Percentiles rank a stretch among this genome's conserved stretches.
Evolutionary conservation across 2,113 vertebrate genomes (phyloP).

Genomic region (Orycteropus afer): DNA sequence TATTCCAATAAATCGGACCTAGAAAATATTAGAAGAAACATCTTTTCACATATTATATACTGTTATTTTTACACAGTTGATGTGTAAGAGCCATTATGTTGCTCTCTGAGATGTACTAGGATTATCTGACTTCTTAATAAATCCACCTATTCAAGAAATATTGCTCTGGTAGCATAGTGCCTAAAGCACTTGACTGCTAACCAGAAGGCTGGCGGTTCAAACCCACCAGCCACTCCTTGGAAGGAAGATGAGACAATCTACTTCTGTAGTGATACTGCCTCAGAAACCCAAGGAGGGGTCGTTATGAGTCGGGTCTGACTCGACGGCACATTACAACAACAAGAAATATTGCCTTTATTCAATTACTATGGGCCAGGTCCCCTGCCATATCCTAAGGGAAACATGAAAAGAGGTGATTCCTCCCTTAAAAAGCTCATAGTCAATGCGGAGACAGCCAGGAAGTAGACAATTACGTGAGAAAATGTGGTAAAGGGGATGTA

Average conservation of each 20-base stretch:
- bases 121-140: not conserved
- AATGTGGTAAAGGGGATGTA: not conserved
- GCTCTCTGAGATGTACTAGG: not conserved
- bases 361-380: not conserved
- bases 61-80: not conserved
- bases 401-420: not conserved
- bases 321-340: no score
- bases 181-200: no score
- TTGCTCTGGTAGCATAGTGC: no score
- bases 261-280: no score
- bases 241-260: no score
- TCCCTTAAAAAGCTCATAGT: not conserved
- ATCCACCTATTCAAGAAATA: not conserved
- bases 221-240: no score
- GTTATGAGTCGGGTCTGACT: no score
- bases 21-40: not conserved
- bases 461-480: not conserved
- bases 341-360: not conserved
- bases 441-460: not conserved
- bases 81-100: not conserved
- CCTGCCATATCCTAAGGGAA: not conserved
- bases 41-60: not conserved
- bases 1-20: not conserved
- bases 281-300: no score
- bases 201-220: no score